Conservation (phyloP, 1,140 invertebrate genomes). For the Bombus affinis region DNA sequence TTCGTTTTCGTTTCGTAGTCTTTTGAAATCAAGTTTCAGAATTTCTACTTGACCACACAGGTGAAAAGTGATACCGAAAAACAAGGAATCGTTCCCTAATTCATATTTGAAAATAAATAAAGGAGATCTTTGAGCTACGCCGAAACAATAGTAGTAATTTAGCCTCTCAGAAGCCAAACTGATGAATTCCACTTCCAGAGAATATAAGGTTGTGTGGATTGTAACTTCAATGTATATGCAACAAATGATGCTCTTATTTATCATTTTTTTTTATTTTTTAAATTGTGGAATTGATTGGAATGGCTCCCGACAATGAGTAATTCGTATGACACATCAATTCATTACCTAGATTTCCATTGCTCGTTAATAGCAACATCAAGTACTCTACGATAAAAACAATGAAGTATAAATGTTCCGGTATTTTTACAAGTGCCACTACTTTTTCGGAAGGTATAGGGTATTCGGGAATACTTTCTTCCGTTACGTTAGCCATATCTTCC, state of each 20-base stretch:
- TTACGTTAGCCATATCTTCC: neutral
- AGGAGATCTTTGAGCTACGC: neutral
- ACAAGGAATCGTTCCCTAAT: conserved; percentile 50
- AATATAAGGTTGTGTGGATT: too few species aligned
- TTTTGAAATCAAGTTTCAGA: conserved; percentile 27
- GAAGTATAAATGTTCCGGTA: neutral
- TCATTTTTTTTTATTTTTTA: too few species aligned
- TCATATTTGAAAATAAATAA: too few species aligned
- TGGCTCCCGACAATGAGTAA: too few species aligned
- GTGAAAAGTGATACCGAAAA: conserved; percentile 51
- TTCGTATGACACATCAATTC: too few species aligned
- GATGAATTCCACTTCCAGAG: too few species aligned
- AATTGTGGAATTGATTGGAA: too few species aligned
- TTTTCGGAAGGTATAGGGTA: conserved; percentile 39
- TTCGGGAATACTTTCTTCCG: neutral
- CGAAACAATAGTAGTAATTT: neutral
- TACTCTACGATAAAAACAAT: neutral
- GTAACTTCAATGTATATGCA: too few species aligned
- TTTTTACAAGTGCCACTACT: neutral
- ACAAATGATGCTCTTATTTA: too few species aligned
- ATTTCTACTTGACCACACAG: conserved; percentile 54
- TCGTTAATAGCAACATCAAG: neutral
- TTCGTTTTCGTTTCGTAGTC: neutral
- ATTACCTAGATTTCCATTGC: conserved; percentile 50
- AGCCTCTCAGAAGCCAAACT: too few species aligned